Evolutionary conservation across 2,113 vertebrate species (phyloP), one percentile per base, ranked within the genome.

Genomic region (Engraulis encrasicolus): DNA sequence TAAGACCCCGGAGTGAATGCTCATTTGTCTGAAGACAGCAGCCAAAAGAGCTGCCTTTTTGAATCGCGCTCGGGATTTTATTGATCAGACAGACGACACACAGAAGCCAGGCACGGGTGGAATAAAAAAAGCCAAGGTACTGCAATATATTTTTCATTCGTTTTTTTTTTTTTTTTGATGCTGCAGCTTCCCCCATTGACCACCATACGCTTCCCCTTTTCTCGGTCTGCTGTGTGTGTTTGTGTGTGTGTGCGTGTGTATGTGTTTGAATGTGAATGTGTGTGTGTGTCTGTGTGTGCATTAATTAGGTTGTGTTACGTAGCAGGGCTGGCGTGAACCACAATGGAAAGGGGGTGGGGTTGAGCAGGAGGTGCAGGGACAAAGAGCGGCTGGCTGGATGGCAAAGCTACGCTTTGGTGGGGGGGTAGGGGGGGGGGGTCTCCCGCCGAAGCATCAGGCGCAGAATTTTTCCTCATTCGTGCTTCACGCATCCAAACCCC

Each of bases 1-100:
- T 96, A 97, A 94, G 93, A 94, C 92, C 95, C 88, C 91, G 93
- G 93, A 95, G 95, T 96, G 95, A 96, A 95, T 95, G 93, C 94
- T 96, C 94, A 95, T 95, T 95, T 95, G 94, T 97, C 95, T 96
- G 95, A 91, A 94, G 91, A 81, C 95, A 93, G 90, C 88, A 92
- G 93, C 85, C 94, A 91, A 94, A 83, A 92, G 93, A 93, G 94
- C 92, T 93, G 91, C 91, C 92, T 74, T 92, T 90, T 92, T 90
- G 89, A 80, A 85, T 85, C 77, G 79, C 82, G 15, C 27, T 74
- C 14, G 66, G 66, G 84, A 84, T 87, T 86, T 87, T n/a, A n/a
- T n/a, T n/a, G n/a, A n/a, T n/a, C n/a, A n/a, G n/a, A 89, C 31
- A 90, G 91, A 91, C 93, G 91, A 92, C 89, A 87, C 89, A 87